Evolutionary conservation across 2,888 invertebrate species (phyloP), one percentile per base, ranked within the genome.

Genomic region (Cantharis flavilabris): DNA sequence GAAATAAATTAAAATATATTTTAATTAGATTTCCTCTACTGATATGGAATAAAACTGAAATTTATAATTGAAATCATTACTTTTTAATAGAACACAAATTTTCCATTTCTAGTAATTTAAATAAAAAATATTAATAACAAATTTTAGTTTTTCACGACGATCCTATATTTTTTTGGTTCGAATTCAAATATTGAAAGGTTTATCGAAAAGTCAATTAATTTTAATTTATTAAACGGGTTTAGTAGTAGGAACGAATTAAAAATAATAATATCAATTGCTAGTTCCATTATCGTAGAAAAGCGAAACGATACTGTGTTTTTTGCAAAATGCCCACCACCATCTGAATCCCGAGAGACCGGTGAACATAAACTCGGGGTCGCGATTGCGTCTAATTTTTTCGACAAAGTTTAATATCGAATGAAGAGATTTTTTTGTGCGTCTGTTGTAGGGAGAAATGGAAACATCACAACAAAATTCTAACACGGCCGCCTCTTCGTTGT

Each of bases 311-410:
- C 93, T 93, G 88, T 94, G 93, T 84, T 94, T 94, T 88, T 94
- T 94, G 88, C 94, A 94, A 84, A 94, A 94, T 0, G 94, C 94
- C 94, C 94, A 94, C 94, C 94, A 94, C 94, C 94, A 94, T 13
- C 94, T 89, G 84, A 93, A 94, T 0, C 94, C 94, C 20, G 92
- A 91, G n/a, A 93, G 89, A n/a, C 93, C 93, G 75, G 91, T 90
- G 84, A 94, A 94, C 79, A 90, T 88, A 85, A 94, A 94, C 79
- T 89, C 90, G 3, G 94, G 93, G 77, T 93, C 92, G 79, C 92
- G 89, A 62, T 87, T 84, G 65, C 90, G 89, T 82, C 91, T 89
- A 76, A 94, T 85, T 82, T 91, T 92, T 84, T 93, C 92, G n/a
- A 94, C 94, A 83, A 91, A 94, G 70, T 89, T 89, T 64, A 94